Percentiles rank a stretch among this genome's conserved stretches.
Conservation (phyloP, 1,140 invertebrate species). For the Chlorops oryzae region DNA sequence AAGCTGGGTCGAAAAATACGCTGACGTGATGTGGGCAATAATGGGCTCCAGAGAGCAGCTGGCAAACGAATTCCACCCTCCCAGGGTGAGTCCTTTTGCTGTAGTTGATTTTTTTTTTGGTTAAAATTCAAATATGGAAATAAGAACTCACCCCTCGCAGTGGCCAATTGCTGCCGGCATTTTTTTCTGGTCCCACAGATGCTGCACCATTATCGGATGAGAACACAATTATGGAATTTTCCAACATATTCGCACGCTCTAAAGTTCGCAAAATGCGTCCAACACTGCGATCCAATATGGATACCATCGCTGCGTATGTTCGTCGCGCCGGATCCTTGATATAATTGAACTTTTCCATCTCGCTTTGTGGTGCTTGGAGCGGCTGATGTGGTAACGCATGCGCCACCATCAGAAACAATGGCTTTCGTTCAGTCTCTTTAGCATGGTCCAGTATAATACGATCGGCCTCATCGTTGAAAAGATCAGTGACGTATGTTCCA, state of each 20-base stretch:
- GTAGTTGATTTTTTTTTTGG: background rate
- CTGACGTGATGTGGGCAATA: conserved; percentile 49
- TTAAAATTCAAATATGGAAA: background rate
- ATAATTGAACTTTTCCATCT: conserved; percentile 65
- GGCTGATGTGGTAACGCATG: conserved; percentile 74
- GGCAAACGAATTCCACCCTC: conserved; percentile 76
- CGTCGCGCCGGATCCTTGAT: conserved; percentile 67
- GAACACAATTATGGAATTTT: conserved; percentile 68
- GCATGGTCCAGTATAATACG: conserved; percentile 56
- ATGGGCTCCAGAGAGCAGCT: conserved; percentile 73
- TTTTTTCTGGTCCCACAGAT: conserved; percentile 61
- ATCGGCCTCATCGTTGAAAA: conserved; percentile 69
- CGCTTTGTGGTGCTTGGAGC: conserved; percentile 71
- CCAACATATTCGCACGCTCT: conserved; percentile 59
- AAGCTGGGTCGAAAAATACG: conserved; percentile 68
- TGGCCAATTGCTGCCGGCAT: conserved; percentile 83
- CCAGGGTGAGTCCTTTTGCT: conserved; percentile 72
- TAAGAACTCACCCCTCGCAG: conserved; percentile 62
- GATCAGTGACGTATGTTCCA: conserved; percentile 69
- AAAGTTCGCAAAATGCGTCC: conserved; percentile 69
- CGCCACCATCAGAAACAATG: conserved; percentile 73
- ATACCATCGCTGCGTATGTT: conserved; percentile 80
- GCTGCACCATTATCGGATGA: conserved; percentile 73
- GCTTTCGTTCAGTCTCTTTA: conserved; percentile 40
- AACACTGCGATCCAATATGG: conserved; percentile 79